phyloP scores from a whole-genome alignment of 2,113 vertebrate species.

The Columbina picui region DNA sequence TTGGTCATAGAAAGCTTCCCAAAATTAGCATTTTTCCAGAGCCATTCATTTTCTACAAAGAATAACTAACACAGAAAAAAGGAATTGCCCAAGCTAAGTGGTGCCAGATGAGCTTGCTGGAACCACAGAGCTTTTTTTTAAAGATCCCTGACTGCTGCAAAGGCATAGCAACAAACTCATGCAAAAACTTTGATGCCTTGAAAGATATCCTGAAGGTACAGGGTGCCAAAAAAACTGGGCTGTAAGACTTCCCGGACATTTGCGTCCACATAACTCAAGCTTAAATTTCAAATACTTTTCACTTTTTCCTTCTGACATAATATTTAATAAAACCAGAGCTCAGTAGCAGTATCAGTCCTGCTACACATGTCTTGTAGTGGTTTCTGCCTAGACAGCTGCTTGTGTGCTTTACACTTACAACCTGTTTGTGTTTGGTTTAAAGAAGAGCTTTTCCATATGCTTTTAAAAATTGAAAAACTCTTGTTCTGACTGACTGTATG shows the following conservation, averaged over 20 bases:
- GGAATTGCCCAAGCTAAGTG: slow-evolving; percentile 34
- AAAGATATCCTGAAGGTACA: slow-evolving; percentile 16
- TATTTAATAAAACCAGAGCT: slow-evolving; percentile 51
- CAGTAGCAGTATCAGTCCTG: background rate
- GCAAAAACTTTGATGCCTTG: slow-evolving; percentile 28
- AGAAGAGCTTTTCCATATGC: background rate
- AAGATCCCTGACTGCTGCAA: slow-evolving; percentile 44
- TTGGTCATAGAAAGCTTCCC: slow-evolving; percentile 41
- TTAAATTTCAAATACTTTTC: slow-evolving; percentile 59
- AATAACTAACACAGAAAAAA: slow-evolving; percentile 34
- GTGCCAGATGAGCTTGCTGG: slow-evolving; percentile 67
- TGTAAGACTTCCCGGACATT: slow-evolving; percentile 18
- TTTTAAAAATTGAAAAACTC: background rate
- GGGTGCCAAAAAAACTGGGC: slow-evolving; percentile 14
- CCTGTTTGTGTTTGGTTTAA: background rate
- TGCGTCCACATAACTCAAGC: slow-evolving; percentile 50
- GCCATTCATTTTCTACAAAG: slow-evolving; percentile 65
- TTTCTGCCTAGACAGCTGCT: slow-evolving; percentile 43
- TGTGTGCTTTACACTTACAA: background rate
- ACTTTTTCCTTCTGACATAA: slow-evolving; percentile 63
- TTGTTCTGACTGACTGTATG: background rate
- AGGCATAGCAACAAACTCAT: slow-evolving; percentile 43
- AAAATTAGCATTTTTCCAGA: slow-evolving; percentile 65
- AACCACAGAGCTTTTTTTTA: slow-evolving; percentile 56
- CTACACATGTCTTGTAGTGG: background rate